Evolutionary conservation across 2,113 vertebrate genomes (phyloP).

Genomic region (Grammomys dolichurus): DNA sequence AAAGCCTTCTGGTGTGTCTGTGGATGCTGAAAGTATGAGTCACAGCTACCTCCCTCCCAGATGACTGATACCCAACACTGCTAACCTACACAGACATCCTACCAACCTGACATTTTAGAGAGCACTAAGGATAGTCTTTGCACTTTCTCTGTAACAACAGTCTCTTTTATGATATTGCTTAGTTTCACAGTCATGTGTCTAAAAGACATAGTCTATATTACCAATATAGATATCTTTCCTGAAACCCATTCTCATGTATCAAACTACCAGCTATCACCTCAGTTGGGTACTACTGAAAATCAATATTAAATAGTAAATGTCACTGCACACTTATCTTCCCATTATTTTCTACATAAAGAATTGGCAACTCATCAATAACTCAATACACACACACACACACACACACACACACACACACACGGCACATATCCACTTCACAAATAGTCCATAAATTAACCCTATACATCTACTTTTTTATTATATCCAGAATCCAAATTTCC

Average conservation of each 20-base stretch:
- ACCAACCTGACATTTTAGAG: neutral
- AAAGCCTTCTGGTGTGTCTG: neutral
- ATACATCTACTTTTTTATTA: neutral
- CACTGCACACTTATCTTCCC: neutral
- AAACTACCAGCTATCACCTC: neutral
- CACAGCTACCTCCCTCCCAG: neutral
- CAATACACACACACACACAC: neutral
- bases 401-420: neutral
- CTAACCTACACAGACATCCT: neutral
- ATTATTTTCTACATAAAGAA: neutral
- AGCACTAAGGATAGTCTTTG: neutral
- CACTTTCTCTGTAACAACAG: neutral
- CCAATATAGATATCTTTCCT: neutral
- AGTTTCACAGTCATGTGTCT: neutral
- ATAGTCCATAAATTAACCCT: neutral
- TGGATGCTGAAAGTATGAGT: neutral
- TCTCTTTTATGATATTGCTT: neutral
- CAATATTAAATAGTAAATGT: neutral
- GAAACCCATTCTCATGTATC: neutral
- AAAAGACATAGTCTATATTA: neutral
- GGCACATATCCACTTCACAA: neutral
- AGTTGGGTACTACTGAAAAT: neutral
- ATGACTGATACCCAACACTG: neutral
- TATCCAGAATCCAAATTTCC: neutral
- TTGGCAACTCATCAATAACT: neutral